A percentile compares a stretch with the other conserved stretches of the same genome.
phyloP scores from a whole-genome alignment of 1,140 invertebrate species.

The Samia ricini region DNA sequence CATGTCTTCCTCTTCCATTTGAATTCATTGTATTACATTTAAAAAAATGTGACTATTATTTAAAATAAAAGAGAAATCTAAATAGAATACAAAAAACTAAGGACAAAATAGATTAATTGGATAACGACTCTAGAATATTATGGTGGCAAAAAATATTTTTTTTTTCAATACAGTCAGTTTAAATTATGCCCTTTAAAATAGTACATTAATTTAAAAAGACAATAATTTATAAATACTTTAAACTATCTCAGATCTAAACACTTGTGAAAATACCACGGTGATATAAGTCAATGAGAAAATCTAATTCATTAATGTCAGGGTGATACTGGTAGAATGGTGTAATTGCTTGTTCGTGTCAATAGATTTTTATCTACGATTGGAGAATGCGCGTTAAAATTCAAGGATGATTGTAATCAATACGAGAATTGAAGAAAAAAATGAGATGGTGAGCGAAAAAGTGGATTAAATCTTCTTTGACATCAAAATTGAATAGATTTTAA shows the following conservation, averaged over 20 bases:
- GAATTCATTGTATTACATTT: too few species aligned
- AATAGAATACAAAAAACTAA: too few species aligned
- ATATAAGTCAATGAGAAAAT: neutral
- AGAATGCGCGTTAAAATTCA: neutral
- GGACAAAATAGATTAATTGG: too few species aligned
- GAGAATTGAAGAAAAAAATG: neutral
- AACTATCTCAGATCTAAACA: neutral
- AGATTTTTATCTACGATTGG: neutral
- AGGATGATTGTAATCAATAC: neutral
- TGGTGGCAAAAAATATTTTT: too few species aligned
- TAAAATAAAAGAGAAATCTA: too few species aligned
- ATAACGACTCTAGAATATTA: too few species aligned
- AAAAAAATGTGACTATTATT: too few species aligned
- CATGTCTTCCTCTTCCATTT: too few species aligned
- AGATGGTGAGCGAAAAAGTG: neutral
- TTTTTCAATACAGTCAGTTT: too few species aligned
- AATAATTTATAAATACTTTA: too few species aligned
- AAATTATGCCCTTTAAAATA: too few species aligned
- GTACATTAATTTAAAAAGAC: too few species aligned
- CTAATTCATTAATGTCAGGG: neutral
- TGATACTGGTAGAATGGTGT: neutral
- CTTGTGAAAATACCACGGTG: neutral
- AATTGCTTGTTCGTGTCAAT: slow-evolving; percentile 1
- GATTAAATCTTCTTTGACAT: neutral
- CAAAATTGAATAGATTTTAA: neutral